phyloP scores from a whole-genome alignment of 2,113 vertebrate species.

The Epinephelus fuscoguttatus region DNA sequence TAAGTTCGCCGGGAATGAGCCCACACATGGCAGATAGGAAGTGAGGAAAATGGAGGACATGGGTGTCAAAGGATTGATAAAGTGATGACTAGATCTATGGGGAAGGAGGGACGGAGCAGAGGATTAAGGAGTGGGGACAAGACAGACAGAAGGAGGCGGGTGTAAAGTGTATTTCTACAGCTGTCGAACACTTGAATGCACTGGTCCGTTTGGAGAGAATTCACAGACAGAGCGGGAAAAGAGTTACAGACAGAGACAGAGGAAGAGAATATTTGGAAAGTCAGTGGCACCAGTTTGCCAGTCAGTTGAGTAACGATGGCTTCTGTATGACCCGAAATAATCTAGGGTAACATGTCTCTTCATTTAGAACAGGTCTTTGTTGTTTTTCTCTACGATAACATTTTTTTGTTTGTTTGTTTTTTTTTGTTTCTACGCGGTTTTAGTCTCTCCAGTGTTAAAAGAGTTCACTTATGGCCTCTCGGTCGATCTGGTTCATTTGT shows the following conservation, averaged over 20 bases:
- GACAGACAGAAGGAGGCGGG: neutral
- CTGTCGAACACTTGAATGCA: constrained; percentile 34
- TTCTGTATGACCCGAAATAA: constrained; percentile 55
- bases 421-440: constrained; percentile 12
- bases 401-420: constrained; percentile 10
- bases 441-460: constrained; percentile 54
- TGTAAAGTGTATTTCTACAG: constrained; percentile 30
- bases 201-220: constrained; percentile 24
- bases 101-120: neutral
- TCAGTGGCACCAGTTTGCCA: constrained; percentile 68
- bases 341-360: constrained; percentile 46
- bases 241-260: constrained; percentile 36
- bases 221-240: constrained; percentile 9
- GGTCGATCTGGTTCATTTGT: constrained; percentile 31
- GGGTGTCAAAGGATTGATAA: constrained; percentile 26
- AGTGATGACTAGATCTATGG: constrained; percentile 15
- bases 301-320: constrained; percentile 66
- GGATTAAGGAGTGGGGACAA: neutral
- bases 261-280: constrained; percentile 60
- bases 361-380: neutral
- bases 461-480: constrained; percentile 43
- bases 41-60: constrained; percentile 17
- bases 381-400: constrained; percentile 43
- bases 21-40: constrained; percentile 21
- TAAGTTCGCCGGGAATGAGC: constrained; percentile 6